Evolutionary conservation across 2,888 invertebrate genomes (phyloP), one percentile per base, ranked within the genome.

Genomic region (Arrhopalites spinosus): DNA sequence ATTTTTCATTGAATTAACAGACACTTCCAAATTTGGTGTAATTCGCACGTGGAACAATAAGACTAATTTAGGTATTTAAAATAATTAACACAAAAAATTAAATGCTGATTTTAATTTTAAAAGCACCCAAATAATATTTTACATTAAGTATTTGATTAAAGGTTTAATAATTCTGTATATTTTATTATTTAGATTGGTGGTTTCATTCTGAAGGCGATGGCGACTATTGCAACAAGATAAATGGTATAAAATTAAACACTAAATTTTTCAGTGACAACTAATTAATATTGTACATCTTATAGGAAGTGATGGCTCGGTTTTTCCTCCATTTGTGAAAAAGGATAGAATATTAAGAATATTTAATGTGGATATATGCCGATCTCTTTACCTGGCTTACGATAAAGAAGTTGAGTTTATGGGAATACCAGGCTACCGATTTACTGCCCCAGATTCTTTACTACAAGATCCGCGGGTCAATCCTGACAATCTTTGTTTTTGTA

Each of bases 391-490:
- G 29, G 78, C 71, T 1, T 83, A 78, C 53, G 76, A 78, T 8
- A 53, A 70, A 20, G 80, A 82, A 25, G 53, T 75, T 3, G 78
- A 80, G 36, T 80, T 76, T 56, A 75, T 78, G 61, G 82, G 80
- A 25, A 81, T 83, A 27, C 77, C 76, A 2, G 79, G 77, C 1
- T 79, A 78, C 30, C 75, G 81, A 67, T 83, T 81, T 56, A 78
- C 71, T 11, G 61, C 79, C 0, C 80, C 81, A 2, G 50, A 47
- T 17, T 63, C 56, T 1, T 69, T 78, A 43, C 29, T 81, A 11
- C 77, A 80, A 74, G 78, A 81, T 68, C 79, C 81, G 1, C 20
- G 71, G 27, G 70, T 61, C 2, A 78, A 80, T 43, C 17, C 25
- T 20, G 79, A 75, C 17, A 81, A 81, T 67, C 53, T 27, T 50